These are phyloP conservation scores for Gobius niger DNA, from an alignment of 2,113 vertebrate species.

Conservation along the genomic window DNA sequence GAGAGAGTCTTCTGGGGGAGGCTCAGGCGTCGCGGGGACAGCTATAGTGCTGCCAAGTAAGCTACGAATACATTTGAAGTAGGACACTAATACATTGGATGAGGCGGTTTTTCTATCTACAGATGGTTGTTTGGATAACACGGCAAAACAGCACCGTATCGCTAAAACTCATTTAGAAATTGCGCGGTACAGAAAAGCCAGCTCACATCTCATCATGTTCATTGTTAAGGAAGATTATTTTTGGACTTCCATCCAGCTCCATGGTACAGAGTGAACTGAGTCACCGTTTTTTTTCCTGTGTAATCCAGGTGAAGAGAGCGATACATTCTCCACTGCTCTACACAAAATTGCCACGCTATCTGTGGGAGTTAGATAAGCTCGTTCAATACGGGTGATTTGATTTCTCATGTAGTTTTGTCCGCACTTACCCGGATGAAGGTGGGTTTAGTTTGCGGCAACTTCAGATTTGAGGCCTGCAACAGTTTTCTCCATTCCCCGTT, in stretches of 20 bases:
- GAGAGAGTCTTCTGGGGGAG: slow-evolving; percentile 35
- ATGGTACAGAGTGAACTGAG: slow-evolving; percentile 40
- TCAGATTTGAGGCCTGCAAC: not conserved
- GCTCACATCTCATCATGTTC: slow-evolving; percentile 25
- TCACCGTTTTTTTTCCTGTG: slow-evolving; percentile 49
- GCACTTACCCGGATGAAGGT: not conserved
- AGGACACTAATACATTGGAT: slow-evolving; percentile 19
- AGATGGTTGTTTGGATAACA: not conserved
- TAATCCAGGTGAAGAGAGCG: slow-evolving; percentile 52
- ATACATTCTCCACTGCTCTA: slow-evolving; percentile 39
- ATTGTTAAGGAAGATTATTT: slow-evolving; percentile 48
- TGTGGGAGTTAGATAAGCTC: slow-evolving; percentile 55
- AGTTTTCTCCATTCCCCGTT: too few relatives aligned
- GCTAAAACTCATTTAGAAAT: slow-evolving; percentile 19
- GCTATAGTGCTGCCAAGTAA: slow-evolving; percentile 30
- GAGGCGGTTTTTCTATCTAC: not conserved
- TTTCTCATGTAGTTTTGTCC: not conserved
- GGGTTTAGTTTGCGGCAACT: not conserved
- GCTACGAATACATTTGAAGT: slow-evolving; percentile 30
- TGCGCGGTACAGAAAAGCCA: slow-evolving; percentile 1
- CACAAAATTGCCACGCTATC: slow-evolving; percentile 44
- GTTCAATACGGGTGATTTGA: slow-evolving; percentile 63
- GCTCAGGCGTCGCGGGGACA: slow-evolving; percentile 14
- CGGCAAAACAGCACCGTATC: slow-evolving; percentile 4
- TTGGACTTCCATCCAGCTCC: slow-evolving; percentile 39